Conservation (phyloP, 2,888 invertebrate genomes). For the Automeris io region DNA sequence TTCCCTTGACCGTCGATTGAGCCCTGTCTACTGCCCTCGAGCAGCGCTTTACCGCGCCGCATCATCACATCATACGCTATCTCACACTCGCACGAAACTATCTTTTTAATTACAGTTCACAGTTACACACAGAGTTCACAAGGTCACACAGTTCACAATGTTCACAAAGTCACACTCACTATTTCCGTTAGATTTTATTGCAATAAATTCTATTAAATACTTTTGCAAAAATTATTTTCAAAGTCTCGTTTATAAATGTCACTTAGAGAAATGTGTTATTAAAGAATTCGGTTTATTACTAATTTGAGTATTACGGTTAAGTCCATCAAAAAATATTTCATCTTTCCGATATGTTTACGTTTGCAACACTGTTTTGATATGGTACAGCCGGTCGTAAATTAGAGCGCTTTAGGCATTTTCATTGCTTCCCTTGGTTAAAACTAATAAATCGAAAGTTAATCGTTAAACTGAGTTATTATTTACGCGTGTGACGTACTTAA, state of each 20-base stretch:
- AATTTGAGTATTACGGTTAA: slow-evolving; percentile 9
- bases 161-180: no score
- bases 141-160: no score
- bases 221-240: no score
- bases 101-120: slow-evolving; percentile 6
- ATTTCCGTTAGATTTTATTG: no score
- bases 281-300: slow-evolving; percentile 8
- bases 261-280: no score
- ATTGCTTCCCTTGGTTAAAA: slow-evolving; percentile 36
- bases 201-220: no score
- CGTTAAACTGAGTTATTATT: slow-evolving; percentile 16
- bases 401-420: slow-evolving; percentile 37
- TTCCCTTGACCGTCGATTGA: slow-evolving; percentile 62
- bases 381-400: slow-evolving; percentile 37
- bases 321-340: slow-evolving; percentile 23
- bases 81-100: slow-evolving; percentile 26
- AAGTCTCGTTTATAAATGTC: no score
- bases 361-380: slow-evolving; percentile 43
- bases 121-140: slow-evolving; percentile 14
- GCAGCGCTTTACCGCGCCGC: slow-evolving; percentile 66
- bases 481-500: slow-evolving; percentile 4
- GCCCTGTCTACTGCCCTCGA: slow-evolving; percentile 67
- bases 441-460: slow-evolving; percentile 36
- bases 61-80: slow-evolving; percentile 71
- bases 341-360: slow-evolving; percentile 35